Percentiles rank a stretch among this genome's conserved stretches.
These are phyloP conservation scores for Erebia epiphron DNA, from an alignment of 2,888 invertebrate genomes.

Conservation along the genomic window DNA sequence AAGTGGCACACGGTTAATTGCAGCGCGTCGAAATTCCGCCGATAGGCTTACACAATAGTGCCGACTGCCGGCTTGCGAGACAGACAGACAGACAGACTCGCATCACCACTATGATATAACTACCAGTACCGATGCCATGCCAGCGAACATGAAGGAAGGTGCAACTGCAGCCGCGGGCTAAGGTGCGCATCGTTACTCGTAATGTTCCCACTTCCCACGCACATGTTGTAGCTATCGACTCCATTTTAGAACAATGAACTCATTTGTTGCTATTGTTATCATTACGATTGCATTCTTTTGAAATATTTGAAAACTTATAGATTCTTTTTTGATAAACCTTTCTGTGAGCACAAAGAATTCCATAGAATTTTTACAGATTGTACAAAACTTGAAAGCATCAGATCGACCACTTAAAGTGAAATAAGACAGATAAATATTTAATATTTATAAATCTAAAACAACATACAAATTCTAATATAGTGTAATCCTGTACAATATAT, in stretches of 20 bases:
- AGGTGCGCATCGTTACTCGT: not conserved
- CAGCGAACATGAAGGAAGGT: not conserved
- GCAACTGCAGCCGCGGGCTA: not conserved
- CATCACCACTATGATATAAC: too few species aligned
- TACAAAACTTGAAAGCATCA: too few species aligned
- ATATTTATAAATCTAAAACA: too few species aligned
- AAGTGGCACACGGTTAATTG: conserved; percentile 3
- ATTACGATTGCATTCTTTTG: not conserved
- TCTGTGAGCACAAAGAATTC: too few species aligned
- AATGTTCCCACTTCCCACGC: not conserved
- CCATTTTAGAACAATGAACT: not conserved
- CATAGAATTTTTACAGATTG: too few species aligned
- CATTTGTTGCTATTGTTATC: not conserved
- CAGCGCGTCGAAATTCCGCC: not conserved
- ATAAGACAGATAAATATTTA: too few species aligned
- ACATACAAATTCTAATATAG: too few species aligned
- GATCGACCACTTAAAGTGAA: too few species aligned
- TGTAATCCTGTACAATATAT: too few species aligned
- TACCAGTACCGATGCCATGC: too few species aligned
- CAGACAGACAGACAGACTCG: not conserved
- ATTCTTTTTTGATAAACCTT: not conserved
- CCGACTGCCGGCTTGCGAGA: not conserved
- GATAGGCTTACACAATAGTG: not conserved
- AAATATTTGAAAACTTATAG: not conserved
- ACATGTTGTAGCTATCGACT: not conserved